These are phyloP conservation scores for Macrosoma leucophasiata DNA, from an alignment of 2,888 invertebrate species.

Conservation along the genomic window DNA sequence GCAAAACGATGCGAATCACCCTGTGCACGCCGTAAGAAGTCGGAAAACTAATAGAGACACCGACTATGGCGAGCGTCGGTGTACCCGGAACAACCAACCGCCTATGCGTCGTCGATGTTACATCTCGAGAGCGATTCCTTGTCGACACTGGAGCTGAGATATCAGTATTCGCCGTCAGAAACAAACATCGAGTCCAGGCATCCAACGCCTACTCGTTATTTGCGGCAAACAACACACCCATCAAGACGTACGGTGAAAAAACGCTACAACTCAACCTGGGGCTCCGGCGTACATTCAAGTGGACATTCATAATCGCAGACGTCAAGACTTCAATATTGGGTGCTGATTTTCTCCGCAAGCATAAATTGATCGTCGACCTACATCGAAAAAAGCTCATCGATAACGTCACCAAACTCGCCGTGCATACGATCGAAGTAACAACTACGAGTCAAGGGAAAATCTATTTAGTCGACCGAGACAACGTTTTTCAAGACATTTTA, in stretches of 20 bases:
- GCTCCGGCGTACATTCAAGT: constrained; percentile 2
- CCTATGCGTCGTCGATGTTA: constrained; percentile 19
- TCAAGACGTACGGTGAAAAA: constrained; percentile 2
- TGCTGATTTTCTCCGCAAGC: constrained; percentile 1
- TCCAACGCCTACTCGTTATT: constrained; percentile 13
- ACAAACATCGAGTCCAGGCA: constrained; percentile 1
- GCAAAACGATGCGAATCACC: constrained; percentile 13
- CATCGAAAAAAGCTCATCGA: neutral
- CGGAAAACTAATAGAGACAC: constrained; percentile 13
- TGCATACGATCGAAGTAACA: neutral
- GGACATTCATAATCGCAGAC: constrained; percentile 4
- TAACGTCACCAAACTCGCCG: neutral
- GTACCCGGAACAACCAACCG: constrained; percentile 11
- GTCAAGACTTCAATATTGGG: constrained; percentile 5
- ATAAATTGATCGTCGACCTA: constrained; percentile 3
- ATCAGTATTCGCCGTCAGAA: constrained; percentile 12
- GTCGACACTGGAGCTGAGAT: constrained; percentile 21
- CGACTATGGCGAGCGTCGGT: constrained; percentile 22
- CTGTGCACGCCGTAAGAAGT: constrained; percentile 11
- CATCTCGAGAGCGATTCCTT: constrained; percentile 16
- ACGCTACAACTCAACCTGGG: constrained; percentile 2
- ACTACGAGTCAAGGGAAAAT: neutral
- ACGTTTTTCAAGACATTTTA: constrained; percentile 1
- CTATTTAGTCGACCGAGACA: neutral
- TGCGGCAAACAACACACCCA: constrained; percentile 10